Evolutionary conservation across 2,888 invertebrate species (phyloP).

Genomic region (Nomada goodeniana): DNA sequence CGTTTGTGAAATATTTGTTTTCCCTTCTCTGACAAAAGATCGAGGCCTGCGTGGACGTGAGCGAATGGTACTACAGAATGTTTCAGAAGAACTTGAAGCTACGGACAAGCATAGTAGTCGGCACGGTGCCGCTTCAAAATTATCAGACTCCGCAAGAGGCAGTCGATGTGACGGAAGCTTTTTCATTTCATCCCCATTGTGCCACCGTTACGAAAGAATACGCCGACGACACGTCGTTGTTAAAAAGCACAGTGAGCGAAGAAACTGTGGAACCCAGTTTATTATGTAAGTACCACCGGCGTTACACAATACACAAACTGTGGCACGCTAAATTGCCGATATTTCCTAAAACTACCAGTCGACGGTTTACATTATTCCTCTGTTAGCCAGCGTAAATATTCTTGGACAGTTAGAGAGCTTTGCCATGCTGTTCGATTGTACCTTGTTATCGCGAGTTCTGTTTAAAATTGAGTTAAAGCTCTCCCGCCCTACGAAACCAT

Average conservation of each 20-base stretch:
- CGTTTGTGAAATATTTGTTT: conserved; percentile 1
- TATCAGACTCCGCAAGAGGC: conserved; percentile 74
- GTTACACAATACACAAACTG: background rate
- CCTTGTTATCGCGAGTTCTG: conserved; percentile 19
- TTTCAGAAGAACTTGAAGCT: conserved; percentile 79
- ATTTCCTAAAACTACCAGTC: conserved; percentile 35
- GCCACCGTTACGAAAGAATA: conserved; percentile 37
- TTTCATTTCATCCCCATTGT: conserved; percentile 39
- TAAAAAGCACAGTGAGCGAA: conserved; percentile 38
- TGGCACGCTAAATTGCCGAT: conserved; percentile 42
- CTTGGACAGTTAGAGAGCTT: conserved; percentile 1
- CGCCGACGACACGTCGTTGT: conserved; percentile 18
- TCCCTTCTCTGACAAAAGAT: conserved; percentile 61
- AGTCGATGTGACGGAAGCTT: conserved; percentile 29
- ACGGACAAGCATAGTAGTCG: conserved; percentile 74
- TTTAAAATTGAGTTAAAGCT: background rate
- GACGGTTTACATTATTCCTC: conserved; percentile 28
- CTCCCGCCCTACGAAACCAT: background rate
- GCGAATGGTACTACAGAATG: conserved; percentile 80
- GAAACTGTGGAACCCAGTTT: conserved; percentile 33
- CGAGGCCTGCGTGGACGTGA: conserved; percentile 77
- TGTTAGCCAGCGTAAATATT: conserved; percentile 31
- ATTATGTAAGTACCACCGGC: conserved; percentile 48
- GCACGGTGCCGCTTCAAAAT: conserved; percentile 76
- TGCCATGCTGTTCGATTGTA: background rate